A percentile compares a stretch with the other conserved stretches of the same genome.
Evolutionary conservation across 2,888 invertebrate species (phyloP).

Genomic region (Disparrhopalites patrizii): DNA sequence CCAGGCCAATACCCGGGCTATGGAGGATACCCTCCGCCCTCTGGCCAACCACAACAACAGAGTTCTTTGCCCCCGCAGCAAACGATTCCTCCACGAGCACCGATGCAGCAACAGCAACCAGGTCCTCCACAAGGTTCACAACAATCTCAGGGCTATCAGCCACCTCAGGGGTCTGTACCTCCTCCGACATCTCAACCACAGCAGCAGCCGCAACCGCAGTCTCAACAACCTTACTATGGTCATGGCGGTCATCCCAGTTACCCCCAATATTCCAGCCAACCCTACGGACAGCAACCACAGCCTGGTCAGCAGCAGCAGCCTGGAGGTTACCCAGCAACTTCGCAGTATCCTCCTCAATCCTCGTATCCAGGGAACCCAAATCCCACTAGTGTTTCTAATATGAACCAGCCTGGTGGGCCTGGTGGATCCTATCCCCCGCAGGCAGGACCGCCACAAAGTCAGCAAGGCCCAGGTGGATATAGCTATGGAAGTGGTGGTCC

Average conservation of each 20-base stretch:
- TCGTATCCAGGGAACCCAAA: constrained; percentile 37
- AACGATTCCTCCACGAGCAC: constrained; percentile 29
- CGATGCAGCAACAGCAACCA: constrained; percentile 24
- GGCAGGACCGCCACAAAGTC: constrained; percentile 62
- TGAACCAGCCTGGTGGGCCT: constrained; percentile 38
- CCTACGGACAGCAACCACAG: constrained; percentile 45
- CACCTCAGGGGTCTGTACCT: constrained; percentile 58
- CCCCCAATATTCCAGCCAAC: constrained; percentile 43
- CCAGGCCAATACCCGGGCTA: constrained; percentile 38
- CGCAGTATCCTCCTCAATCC: constrained; percentile 43
- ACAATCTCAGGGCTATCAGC: constrained; percentile 51
- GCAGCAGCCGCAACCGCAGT: constrained; percentile 50
- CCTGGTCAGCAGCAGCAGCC: constrained; percentile 39
- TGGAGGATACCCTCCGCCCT: constrained; percentile 36
- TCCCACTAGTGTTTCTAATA: constrained; percentile 17
- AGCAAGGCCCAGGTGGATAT: constrained; percentile 54
- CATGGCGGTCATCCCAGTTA: constrained; percentile 41
- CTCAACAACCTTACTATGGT: constrained; percentile 44
- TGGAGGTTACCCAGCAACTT: constrained; percentile 42
- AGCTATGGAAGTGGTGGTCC: constrained; percentile 54
- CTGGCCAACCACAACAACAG: constrained; percentile 38
- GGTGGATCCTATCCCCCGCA: constrained; percentile 51
- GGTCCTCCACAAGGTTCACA: constrained; percentile 23
- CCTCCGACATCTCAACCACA: constrained; percentile 50
- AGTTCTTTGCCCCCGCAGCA: constrained; percentile 40